Percentiles rank a stretch among this genome's conserved stretches.
phyloP scores from a whole-genome alignment of 2,113 vertebrate genomes.

The Lophotis ruficrista region DNA sequence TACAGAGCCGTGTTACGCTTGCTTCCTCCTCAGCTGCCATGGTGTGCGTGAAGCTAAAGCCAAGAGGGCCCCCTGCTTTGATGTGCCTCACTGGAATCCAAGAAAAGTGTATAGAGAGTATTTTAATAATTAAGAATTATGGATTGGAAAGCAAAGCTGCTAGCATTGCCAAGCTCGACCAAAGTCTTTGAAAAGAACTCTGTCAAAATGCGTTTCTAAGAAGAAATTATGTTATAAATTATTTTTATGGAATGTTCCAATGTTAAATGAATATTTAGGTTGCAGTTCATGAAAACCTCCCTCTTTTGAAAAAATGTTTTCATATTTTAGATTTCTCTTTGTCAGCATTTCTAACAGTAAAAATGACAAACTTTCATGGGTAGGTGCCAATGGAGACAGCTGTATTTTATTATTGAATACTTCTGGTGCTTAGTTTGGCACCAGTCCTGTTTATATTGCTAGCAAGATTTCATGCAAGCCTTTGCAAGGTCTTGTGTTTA shows the following conservation, averaged over 20 bases:
- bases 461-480: slow-evolving; percentile 73
- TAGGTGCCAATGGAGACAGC: slow-evolving; percentile 73
- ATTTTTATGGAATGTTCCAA: slow-evolving; percentile 68
- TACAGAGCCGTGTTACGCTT: not conserved
- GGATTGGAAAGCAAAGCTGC: slow-evolving; percentile 56
- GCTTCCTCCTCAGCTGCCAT: slow-evolving; percentile 21
- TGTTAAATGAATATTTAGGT: slow-evolving; percentile 72
- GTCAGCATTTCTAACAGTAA: slow-evolving; percentile 79
- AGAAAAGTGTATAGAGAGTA: slow-evolving; percentile 22
- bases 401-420: slow-evolving; percentile 80
- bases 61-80: slow-evolving; percentile 37
- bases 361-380: slow-evolving; percentile 73
- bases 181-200: slow-evolving; percentile 54
- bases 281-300: slow-evolving; percentile 66
- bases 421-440: slow-evolving; percentile 79
- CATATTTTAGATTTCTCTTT: slow-evolving; percentile 70
- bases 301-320: slow-evolving; percentile 71
- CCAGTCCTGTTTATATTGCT: slow-evolving; percentile 74
- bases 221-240: slow-evolving; percentile 74
- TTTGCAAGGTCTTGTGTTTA: slow-evolving; percentile 69
- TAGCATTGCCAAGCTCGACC: slow-evolving; percentile 23
- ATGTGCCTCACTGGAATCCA: not conserved
- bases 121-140: slow-evolving; percentile 61
- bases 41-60: not conserved
- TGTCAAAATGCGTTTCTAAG: slow-evolving; percentile 64